Evolutionary conservation across 2,113 vertebrate species (phyloP).

Genomic region (Myanophis thanlyinensis): DNA sequence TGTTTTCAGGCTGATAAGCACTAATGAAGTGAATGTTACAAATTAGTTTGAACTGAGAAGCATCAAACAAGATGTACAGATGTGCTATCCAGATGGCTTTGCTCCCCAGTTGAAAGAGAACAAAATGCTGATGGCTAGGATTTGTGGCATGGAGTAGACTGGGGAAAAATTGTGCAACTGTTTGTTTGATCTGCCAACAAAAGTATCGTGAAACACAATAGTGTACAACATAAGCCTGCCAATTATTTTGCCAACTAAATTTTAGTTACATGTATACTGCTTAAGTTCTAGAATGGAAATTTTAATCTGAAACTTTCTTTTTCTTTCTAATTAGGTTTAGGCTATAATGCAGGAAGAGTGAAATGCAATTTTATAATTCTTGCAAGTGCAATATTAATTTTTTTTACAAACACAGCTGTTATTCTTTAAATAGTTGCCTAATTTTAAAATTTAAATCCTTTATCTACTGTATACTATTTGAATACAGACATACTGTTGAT

Average conservation of each 20-base stretch:
- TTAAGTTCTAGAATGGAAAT: background rate
- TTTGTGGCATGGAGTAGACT: background rate
- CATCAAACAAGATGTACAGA: slow-evolving; percentile 16
- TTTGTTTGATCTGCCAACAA: background rate
- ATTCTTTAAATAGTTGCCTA: slow-evolving; percentile 3
- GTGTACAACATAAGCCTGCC: background rate
- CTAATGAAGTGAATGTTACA: slow-evolving; percentile 31
- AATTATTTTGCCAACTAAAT: background rate
- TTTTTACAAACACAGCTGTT: slow-evolving; percentile 23
- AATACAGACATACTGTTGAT: background rate
- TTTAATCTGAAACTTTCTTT: slow-evolving; percentile 38
- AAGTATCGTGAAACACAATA: background rate
- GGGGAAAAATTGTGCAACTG: background rate
- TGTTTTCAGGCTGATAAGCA: slow-evolving; percentile 24
- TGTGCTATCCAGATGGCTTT: slow-evolving; percentile 13
- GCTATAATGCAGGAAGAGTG: background rate
- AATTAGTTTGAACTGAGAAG: slow-evolving; percentile 30
- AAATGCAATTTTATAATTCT: slow-evolving; percentile 18
- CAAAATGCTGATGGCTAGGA: background rate
- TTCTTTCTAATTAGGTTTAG: slow-evolving; percentile 47
- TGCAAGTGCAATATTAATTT: slow-evolving; percentile 23
- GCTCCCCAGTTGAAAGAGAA: background rate
- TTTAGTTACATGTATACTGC: slow-evolving; percentile 1
- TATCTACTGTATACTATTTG: background rate
- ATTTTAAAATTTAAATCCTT: background rate